Evolutionary conservation across 2,113 vertebrate genomes (phyloP), one percentile per base, ranked within the genome.

Genomic region (Melanerpes aurifrons): DNA sequence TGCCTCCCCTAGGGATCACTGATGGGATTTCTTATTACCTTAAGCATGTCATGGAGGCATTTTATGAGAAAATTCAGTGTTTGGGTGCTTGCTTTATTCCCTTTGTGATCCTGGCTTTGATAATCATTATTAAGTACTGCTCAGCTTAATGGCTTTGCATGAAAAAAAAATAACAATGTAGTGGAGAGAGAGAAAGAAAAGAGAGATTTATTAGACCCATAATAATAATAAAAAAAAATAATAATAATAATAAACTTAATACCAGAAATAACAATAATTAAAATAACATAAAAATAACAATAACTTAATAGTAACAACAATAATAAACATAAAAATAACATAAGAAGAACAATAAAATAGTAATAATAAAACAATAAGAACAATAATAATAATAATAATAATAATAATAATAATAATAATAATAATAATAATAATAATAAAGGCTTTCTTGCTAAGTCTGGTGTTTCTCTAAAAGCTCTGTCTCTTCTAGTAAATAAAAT

Each of bases 111-210:
- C 78, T 66, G n/a, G 56, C 76, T 96, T 94, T 95, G 78, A 91
- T 87, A 90, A 84, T 90, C 43, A 74, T 94, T 95, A 87, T 92
- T 95, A 93, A 93, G 32, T 69, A 86, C 45, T 76, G 69, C 89
- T 95, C 85, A 92, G 11, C 59, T 92, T 95, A 96, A 94, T 91
- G 75, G 37, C 17, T 93, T 92, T 86, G 67, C 61, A 87, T 63
- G 93, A 82, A 97, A 94, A 97, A 94, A 94, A 95, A 92, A 81
- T 88, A 95, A 84, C 58, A 93, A 64, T 83, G 22, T 24, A 25
- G 0, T 71, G n/a, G 72, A 86, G 78, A 93, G 57, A 80, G 87
- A 62, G 18, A 19, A 47, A 47, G 9, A 47, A 47, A 47, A 22
- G 10, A 87, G 32, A 94, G 53, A 74, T 87, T 96, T 94, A 92